Conservation (phyloP, 2,113 vertebrate species). For the Epinephelus moara region DNA sequence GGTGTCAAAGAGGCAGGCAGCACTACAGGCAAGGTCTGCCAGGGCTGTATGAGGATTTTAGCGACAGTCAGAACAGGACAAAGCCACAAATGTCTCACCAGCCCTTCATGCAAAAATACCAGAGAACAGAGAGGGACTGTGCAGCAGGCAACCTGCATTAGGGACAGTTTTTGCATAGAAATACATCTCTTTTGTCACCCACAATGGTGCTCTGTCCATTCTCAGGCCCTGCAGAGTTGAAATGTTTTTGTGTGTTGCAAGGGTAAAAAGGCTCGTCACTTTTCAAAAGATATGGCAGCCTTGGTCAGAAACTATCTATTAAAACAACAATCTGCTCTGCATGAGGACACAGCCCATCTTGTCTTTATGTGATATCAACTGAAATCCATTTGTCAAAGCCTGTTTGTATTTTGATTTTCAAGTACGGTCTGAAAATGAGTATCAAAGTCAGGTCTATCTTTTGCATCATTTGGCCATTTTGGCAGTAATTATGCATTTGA, state of each 20-base stretch:
- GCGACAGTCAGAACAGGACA: slow-evolving; percentile 47
- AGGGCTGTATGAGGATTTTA: slow-evolving; percentile 11
- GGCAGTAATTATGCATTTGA: neutral
- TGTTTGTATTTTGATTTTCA: neutral
- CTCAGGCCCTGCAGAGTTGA: slow-evolving; percentile 6
- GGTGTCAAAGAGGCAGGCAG: slow-evolving; percentile 62
- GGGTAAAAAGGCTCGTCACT: neutral
- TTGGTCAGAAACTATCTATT: neutral
- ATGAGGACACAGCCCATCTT: neutral
- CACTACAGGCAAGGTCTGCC: slow-evolving; percentile 70
- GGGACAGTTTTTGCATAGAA: slow-evolving; percentile 21
- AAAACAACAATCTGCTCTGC: too few species aligned
- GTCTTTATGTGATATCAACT: neutral
- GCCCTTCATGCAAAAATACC: slow-evolving; percentile 22
- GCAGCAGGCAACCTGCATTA: slow-evolving; percentile 10
- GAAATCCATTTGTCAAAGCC: neutral
- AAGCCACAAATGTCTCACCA: slow-evolving; percentile 35
- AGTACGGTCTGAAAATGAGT: neutral
- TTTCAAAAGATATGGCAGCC: neutral
- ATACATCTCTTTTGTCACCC: slow-evolving; percentile 16
- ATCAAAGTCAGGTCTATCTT: slow-evolving; percentile 1
- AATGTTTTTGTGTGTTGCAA: neutral
- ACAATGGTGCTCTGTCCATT: neutral
- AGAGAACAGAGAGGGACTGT: slow-evolving; percentile 17
- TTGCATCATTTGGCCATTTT: slow-evolving; percentile 1